Conservation (phyloP, 2,797 vertebrate species). For the Leptoclinus maculatus region DNA sequence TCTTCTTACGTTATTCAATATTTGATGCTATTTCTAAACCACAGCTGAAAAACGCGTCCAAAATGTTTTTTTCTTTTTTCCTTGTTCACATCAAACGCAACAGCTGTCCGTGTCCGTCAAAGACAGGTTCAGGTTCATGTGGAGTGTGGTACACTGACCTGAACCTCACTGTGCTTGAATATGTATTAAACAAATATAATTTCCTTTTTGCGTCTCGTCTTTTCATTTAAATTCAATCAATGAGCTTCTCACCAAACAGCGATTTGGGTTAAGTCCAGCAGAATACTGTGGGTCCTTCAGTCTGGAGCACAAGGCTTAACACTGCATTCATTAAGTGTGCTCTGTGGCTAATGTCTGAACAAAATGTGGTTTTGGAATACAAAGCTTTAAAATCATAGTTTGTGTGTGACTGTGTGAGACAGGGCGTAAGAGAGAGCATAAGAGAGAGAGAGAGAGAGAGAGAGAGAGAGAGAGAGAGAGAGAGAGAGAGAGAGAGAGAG, state of each 20-base stretch:
- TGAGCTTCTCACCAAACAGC: conserved; percentile 19
- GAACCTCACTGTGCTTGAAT: conserved; percentile 1
- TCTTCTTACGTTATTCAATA: background rate
- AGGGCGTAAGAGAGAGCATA: too few relatives aligned
- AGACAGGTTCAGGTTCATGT: background rate
- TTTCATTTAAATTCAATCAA: conserved; percentile 33
- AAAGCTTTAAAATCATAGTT: conserved; percentile 14
- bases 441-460: too few relatives aligned
- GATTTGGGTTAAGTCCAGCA: conserved; percentile 45
- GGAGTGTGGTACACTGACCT: background rate
- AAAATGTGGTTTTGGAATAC: conserved; percentile 20
- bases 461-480: background rate
- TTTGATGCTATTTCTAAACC: background rate
- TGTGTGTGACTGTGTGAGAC: conserved; percentile 1
- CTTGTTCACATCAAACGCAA: background rate
- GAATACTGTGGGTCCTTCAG: conserved; percentile 19
- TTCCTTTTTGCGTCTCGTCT: conserved; percentile 4
- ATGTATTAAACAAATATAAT: background rate
- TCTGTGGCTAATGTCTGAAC: conserved; percentile 14
- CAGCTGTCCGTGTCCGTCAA: background rate
- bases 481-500: background rate
- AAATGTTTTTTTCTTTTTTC: background rate
- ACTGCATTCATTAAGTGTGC: conserved; percentile 25
- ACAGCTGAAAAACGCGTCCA: fast-evolving
- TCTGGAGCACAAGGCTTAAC: conserved; percentile 30